These are phyloP conservation scores for Channa maculata DNA, from an alignment of 2,113 vertebrate genomes.

Conservation along the genomic window DNA sequence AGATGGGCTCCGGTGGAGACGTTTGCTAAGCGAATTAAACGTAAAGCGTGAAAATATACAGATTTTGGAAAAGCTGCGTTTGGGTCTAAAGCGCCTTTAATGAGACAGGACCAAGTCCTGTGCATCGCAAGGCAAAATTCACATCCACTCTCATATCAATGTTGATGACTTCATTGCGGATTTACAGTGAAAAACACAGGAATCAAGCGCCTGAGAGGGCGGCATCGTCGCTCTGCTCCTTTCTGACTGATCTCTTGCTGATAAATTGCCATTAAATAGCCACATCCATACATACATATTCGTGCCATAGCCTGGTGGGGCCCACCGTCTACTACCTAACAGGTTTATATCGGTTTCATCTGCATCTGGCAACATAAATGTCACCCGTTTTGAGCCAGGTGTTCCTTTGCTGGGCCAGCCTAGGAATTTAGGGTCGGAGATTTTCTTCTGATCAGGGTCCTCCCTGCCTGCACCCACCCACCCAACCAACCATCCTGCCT, in stretches of 20 bases:
- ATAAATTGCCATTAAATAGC: constrained; percentile 57
- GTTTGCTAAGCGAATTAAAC: constrained; percentile 53
- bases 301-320: constrained; percentile 45
- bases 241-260: constrained; percentile 48
- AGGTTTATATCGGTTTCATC: constrained; percentile 44
- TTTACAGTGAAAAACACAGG: constrained; percentile 76
- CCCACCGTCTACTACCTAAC: constrained; percentile 26
- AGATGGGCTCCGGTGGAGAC: constrained; percentile 76
- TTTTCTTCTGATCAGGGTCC: constrained; percentile 55
- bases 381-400: constrained; percentile 77
- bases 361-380: constrained; percentile 76
- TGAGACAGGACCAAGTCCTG: constrained; percentile 63
- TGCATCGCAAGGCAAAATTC: constrained; percentile 53
- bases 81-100: constrained; percentile 35
- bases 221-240: constrained; percentile 62
- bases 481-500: constrained; percentile 46
- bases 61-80: constrained; percentile 8
- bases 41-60: constrained; percentile 4
- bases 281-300: constrained; percentile 41
- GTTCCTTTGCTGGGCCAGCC: constrained; percentile 75
- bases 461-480: constrained; percentile 41
- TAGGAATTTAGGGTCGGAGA: constrained; percentile 74
- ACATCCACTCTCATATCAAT: constrained; percentile 54
- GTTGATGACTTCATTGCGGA: constrained; percentile 81
- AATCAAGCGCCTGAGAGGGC: constrained; percentile 72